A percentile compares a stretch with the other conserved stretches of the same genome.
Conservation (phyloP, 2,113 vertebrate species). For the Microcebus tavaratra region DNA sequence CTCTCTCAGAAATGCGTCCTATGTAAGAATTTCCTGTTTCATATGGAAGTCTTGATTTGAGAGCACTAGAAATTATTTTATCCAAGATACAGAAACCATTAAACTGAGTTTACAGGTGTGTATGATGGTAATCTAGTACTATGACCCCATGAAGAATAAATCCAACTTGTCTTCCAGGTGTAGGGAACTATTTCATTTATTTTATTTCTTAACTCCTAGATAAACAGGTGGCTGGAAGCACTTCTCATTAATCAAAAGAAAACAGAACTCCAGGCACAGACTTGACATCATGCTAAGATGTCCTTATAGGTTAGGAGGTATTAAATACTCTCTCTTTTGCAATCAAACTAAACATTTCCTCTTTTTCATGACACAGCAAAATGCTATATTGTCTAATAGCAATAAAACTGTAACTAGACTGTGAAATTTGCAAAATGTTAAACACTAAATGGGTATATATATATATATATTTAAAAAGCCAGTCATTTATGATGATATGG, state of each 20-base stretch:
- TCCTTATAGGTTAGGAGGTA: not conserved
- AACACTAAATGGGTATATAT: not conserved
- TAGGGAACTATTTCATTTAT: slow-evolving; percentile 15
- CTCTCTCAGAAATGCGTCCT: not conserved
- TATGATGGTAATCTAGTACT: not conserved
- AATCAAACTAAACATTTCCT: not conserved
- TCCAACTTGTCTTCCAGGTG: not conserved
- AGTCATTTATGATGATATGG: not conserved
- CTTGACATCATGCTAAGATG: not conserved
- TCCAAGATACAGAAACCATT: not conserved
- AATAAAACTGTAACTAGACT: not conserved
- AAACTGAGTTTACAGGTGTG: not conserved
- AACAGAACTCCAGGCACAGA: not conserved
- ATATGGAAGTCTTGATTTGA: not conserved
- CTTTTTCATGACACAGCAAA: slow-evolving; percentile 32
- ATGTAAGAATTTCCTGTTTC: not conserved
- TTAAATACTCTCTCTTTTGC: not conserved
- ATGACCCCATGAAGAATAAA: slow-evolving; percentile 17
- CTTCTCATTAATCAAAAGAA: slow-evolving; percentile 33
- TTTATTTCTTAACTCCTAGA: not conserved
- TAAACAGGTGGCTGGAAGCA: not conserved
- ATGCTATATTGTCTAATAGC: not conserved
- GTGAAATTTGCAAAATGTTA: not conserved
- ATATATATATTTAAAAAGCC: not conserved
- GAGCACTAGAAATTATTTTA: not conserved